phyloP scores from a whole-genome alignment of 2,113 vertebrate genomes.

The Actenoides lindsayi region DNA sequence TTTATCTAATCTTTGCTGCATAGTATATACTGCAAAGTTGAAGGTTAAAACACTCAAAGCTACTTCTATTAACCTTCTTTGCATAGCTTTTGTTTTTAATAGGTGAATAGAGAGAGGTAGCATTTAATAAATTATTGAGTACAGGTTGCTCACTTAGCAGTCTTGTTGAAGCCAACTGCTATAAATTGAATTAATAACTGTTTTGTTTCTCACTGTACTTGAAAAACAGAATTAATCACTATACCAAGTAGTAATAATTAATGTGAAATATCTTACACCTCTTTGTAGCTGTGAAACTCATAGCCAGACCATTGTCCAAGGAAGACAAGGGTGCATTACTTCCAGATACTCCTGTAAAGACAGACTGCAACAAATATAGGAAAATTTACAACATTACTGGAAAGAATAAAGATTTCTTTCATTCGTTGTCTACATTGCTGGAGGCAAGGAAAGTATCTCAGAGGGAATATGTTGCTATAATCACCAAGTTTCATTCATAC shows the following conservation, averaged over 20 bases:
- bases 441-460: not conserved
- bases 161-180: not conserved
- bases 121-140: conserved; percentile 19
- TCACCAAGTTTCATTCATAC: not conserved
- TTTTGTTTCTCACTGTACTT: not conserved
- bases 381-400: not conserved
- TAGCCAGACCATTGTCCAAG: not conserved
- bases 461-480: not conserved
- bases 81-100: not conserved
- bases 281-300: not conserved
- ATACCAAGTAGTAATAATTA: not conserved
- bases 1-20: not conserved
- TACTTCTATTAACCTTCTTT: not conserved
- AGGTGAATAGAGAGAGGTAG: not conserved
- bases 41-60: not conserved
- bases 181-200: not conserved
- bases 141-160: not conserved
- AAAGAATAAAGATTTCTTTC: not conserved
- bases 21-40: not conserved
- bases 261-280: not conserved
- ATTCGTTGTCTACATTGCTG: not conserved
- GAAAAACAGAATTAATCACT: not conserved
- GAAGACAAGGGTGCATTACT: not conserved
- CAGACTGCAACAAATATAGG: not conserved
- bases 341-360: not conserved